Base-by-base conservation (phyloP, 2,888 invertebrate genomes). In the Tenthredo livida region DNA sequence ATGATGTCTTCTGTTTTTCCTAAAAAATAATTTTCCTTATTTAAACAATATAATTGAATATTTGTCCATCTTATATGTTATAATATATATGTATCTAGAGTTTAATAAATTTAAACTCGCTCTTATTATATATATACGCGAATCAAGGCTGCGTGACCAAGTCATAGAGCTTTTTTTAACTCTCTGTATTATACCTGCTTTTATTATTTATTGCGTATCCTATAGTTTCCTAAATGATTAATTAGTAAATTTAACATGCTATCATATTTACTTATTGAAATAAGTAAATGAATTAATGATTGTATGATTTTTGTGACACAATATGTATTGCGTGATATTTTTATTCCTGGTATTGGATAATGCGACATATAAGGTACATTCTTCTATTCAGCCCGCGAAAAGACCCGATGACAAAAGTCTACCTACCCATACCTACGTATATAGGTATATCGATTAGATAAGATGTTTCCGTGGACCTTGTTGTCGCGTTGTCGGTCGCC, bases 381-480 rank as follows among this genome's bases (percentile, higher is more conserved):
- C 7, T n/a, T n/a, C 5, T 7, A n/a, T 54, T 54, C n/a, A 54
- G 5, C n/a, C 54, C n/a, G 54, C 54, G 54, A 54, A 54, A 54
- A 54, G 54, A 54, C n/a, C 25, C n/a, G 54, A 29, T 67, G 67
- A 67, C 29, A 67, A 67, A 67, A 67, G 21, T 17, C 67, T 29
- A 12, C 12, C 10, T 25, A 61, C 37, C 37, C 7, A 37, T 7
- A 37, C 2, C 29, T 33, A 33, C 25, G 12, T 61, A 61, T 61
- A 61, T n/a, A 47, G 25, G n/a, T 72, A 25, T 73, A 73, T 73
- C 72, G 72, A 73, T 73, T 73, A 73, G 72, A 73, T 73, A 73
- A 73, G 72, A 73, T 40, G 40, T 72, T 37, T 72, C 40, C 43
- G 72, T 73, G 72, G 72, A 73, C 43, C 72, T 73, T 43, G 40